phyloP scores from a whole-genome alignment of 2,888 invertebrate species.

The Cloeon dipterum region DNA sequence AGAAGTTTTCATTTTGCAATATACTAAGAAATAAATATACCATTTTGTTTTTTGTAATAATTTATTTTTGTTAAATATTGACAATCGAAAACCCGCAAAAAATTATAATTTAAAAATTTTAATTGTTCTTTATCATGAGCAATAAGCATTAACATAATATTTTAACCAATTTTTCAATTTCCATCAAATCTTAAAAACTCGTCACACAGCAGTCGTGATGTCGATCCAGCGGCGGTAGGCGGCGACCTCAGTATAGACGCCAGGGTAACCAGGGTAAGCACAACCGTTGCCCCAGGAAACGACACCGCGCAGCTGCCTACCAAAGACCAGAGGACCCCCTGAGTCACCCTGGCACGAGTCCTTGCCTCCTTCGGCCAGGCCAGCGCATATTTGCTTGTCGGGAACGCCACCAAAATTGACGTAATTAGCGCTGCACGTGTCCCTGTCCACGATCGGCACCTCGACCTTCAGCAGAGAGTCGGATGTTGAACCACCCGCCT shows the following conservation, averaged over 20 bases:
- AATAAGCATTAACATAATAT: background rate
- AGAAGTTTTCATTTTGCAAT: no score
- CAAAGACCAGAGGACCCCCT: background rate
- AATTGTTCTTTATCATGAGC: background rate
- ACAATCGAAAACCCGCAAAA: no score
- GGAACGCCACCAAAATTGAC: slow-evolving; percentile 30
- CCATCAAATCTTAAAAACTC: no score
- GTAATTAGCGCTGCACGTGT: slow-evolving; percentile 25
- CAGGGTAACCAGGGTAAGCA: background rate
- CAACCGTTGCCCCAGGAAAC: background rate
- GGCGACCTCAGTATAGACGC: no score
- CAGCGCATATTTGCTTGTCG: slow-evolving; percentile 61
- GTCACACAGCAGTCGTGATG: background rate
- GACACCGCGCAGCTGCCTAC: background rate
- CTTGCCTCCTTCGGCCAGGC: slow-evolving; percentile 40
- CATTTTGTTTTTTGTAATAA: no score
- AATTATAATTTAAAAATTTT: background rate
- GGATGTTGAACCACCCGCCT: slow-evolving; percentile 12
- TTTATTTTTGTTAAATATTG: no score
- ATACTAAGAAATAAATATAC: no score
- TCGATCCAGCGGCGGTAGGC: background rate
- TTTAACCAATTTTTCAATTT: background rate
- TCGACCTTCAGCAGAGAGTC: slow-evolving; percentile 23
- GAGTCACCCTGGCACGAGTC: slow-evolving; percentile 24
- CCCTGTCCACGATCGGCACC: slow-evolving; percentile 26